Evolutionary conservation across 2,888 invertebrate species (phyloP), one percentile per base, ranked within the genome.

Genomic region (Bibio marci): DNA sequence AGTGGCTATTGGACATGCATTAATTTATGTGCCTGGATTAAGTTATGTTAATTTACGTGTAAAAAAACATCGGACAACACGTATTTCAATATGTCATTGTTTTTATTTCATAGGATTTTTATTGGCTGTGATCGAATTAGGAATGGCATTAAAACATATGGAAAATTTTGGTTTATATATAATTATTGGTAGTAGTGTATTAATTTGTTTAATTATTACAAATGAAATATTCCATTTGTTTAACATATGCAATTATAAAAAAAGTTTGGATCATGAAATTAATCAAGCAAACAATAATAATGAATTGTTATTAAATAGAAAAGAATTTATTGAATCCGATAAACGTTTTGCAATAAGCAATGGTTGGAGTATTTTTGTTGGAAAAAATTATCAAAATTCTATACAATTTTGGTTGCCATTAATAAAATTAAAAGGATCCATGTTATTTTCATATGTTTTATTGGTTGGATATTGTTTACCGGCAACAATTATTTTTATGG

Each of bases 161-260:
- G 13, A 3, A n/a, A 25, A 19, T 13, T 6, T 33, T 39, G 32
- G 32, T n/a, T 19, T 22, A 14, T 14, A 4, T 3, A 35, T 35
- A 7, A 13, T 26, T 22, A 22, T 17, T 15, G 4, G 7, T 12
- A 34, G 19, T n/a, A 4, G 34, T 7, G 18, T 34, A n/a, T 34
- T 17, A 19, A 10, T 19, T 8, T 3, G 5, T 12, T 34, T 18
- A n/a, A 22, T 28, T 12, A 7, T 27, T 4, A 25, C 18, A 26
- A 34, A 13, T 28, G 38, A 34, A 28, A 7, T 26, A 3, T 10
- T 33, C 10, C 18, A 39, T 2, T n/a, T 8, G 18, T n/a, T 12
- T n/a, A 28, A 34, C 10, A 4, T n/a, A 27, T 13, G 18, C 13
- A 14, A 34, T 28, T 39, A 39, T 25, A 39, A 39, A 19, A 13